These are phyloP conservation scores for Semnornis frantzii DNA, from an alignment of 2,113 vertebrate genomes.

Conservation along the genomic window DNA sequence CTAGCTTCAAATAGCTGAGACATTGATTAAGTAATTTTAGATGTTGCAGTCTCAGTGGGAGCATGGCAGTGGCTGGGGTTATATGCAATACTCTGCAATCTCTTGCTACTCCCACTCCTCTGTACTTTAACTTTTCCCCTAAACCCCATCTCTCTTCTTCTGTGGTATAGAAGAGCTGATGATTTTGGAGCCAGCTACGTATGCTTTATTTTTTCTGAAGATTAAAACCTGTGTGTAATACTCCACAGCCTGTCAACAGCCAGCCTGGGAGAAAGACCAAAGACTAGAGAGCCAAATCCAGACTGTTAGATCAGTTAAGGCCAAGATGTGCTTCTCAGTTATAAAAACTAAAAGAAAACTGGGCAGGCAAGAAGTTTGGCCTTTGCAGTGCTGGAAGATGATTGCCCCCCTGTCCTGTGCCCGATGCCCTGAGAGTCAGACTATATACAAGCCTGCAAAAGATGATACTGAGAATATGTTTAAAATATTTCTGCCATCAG, in stretches of 20 bases:
- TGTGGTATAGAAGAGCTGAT: constrained; percentile 1
- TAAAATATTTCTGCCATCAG: not conserved
- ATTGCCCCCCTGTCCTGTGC: not conserved
- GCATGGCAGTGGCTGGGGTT: not conserved
- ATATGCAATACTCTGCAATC: not conserved
- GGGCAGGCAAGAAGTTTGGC: not conserved
- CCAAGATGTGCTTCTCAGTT: constrained; percentile 23
- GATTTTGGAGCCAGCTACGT: constrained; percentile 6
- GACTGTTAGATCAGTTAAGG: constrained; percentile 44
- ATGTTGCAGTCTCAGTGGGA: not conserved
- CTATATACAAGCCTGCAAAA: not conserved
- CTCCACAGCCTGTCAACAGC: constrained; percentile 48
- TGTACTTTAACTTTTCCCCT: not conserved
- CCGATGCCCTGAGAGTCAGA: not conserved
- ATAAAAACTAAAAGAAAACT: constrained; percentile 11
- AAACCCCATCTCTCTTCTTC: not conserved
- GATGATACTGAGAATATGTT: not conserved
- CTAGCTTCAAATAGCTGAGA: not conserved
- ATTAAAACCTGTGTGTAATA: constrained; percentile 46
- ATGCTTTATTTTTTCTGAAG: constrained; percentile 56
- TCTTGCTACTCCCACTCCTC: not conserved
- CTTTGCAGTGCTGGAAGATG: not conserved
- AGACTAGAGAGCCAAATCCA: constrained; percentile 30
- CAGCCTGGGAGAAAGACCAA: constrained; percentile 39
- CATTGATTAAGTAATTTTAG: not conserved